Percentiles rank a stretch among this genome's conserved stretches.
Conservation (phyloP, 2,888 invertebrate genomes). For the Hipparchia sbordonii region DNA sequence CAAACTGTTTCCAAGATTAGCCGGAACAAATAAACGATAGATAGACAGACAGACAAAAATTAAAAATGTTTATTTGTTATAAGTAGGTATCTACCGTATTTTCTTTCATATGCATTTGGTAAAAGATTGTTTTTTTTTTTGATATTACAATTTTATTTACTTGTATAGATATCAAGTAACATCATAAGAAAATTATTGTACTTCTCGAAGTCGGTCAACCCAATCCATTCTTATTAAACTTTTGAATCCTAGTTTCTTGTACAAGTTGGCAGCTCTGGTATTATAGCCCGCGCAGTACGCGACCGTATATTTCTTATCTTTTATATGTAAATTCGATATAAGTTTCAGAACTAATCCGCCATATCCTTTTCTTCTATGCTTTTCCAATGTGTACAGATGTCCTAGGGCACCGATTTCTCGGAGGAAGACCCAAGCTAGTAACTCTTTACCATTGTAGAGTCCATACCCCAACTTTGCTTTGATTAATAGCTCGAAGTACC, state of each 20-base stretch:
- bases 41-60: background rate
- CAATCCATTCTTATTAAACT: background rate
- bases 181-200: background rate
- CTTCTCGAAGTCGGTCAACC: background rate
- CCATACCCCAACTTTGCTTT: slow-evolving; percentile 56
- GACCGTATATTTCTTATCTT: slow-evolving; percentile 49
- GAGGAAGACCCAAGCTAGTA: slow-evolving; percentile 57
- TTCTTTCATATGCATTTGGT: too few species aligned
- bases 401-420: slow-evolving; percentile 58
- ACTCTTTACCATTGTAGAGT: slow-evolving; percentile 48
- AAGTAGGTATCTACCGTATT: too few species aligned
- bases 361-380: slow-evolving; percentile 60
- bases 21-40: too few species aligned
- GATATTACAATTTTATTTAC: too few species aligned
- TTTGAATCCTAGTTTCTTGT: slow-evolving; percentile 54
- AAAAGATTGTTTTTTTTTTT: too few species aligned
- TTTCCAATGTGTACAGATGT: slow-evolving; percentile 59
- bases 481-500: slow-evolving; percentile 55
- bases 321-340: slow-evolving; percentile 51
- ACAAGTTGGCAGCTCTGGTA: slow-evolving; percentile 51
- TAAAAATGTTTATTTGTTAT: background rate
- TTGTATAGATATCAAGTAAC: too few species aligned
- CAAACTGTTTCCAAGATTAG: too few species aligned
- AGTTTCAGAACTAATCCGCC: slow-evolving; percentile 56
- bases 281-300: slow-evolving; percentile 56